Base-by-base conservation (phyloP, 2,888 invertebrate species). In the Drosophila ezoana region DNA sequence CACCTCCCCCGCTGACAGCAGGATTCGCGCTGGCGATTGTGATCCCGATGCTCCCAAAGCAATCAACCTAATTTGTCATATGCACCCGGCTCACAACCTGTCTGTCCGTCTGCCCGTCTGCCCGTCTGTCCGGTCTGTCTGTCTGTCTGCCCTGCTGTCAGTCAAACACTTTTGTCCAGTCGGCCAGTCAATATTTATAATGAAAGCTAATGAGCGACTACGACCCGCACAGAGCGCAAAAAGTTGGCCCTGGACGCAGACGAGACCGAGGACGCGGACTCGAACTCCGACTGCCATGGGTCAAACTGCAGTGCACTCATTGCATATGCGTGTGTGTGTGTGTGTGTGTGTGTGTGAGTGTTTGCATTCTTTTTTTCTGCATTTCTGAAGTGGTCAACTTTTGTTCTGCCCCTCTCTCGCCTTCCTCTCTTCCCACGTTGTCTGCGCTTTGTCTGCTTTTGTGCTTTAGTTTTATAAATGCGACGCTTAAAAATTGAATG, bases 31-130 rank as follows among this genome's bases (percentile, higher is more conserved):
- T 48, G 20, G 52, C 43, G 38, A 35, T 59, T 58, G 54, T 54
- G 44, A 32, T 51, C 37, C 44, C 18, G 52, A 47, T 72, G 80
- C 69, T 86, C 84, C 74, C 86, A 73, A 72, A 70, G 86, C 86
- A 86, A 86, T 86, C 86, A 90, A 90, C 90, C 86, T 86, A 86
- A 86, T 89, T 86, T 89, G 78, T 84, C 79, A 81, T 74, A 89
- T 88, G 87, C 89, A 86, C 52, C 63, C 52, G 40, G 16, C 49
- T 35, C 48, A 56, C 28, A 28, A 28, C 43, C 62, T 32, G 38
- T 14, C 23, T 41, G 14, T 20, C 35, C 16, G n/a, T 28, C 5
- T 13, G 4, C 14, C 53, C 23, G 8, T 32, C 28, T 10, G 16
- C 13, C 51, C 16, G 45, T 44, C 71, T 37, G 48, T 35, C 75